These are phyloP conservation scores for Volucella inflata DNA, from an alignment of 2,888 invertebrate species.

Conservation along the genomic window DNA sequence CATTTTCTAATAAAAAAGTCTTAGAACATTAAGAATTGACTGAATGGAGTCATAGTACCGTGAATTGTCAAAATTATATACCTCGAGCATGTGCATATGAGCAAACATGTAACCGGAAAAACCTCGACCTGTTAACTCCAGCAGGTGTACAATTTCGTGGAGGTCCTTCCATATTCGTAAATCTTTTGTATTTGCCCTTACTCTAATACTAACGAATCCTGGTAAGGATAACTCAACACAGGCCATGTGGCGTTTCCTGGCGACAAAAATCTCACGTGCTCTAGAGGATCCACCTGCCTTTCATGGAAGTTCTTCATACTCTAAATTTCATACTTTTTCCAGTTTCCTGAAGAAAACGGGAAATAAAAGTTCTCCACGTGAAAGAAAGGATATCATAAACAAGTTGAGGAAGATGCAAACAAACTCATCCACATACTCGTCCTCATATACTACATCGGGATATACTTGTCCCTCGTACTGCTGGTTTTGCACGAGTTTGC, in stretches of 20 bases:
- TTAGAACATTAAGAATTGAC: too few species aligned
- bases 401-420: neutral
- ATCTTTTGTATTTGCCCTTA: neutral
- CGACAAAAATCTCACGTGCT: neutral
- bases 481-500: neutral
- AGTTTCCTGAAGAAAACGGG: neutral
- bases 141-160: neutral
- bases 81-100: too few species aligned
- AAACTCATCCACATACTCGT: neutral
- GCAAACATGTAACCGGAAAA: neutral
- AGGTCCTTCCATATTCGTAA: too few species aligned
- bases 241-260: neutral
- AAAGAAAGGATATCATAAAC: conserved; percentile 28
- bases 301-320: neutral
- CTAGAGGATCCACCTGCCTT: neutral
- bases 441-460: too few species aligned
- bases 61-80: too few species aligned
- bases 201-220: too few species aligned
- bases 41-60: too few species aligned
- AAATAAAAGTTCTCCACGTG: conserved; percentile 22
- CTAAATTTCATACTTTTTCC: neutral
- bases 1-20: too few species aligned
- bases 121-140: neutral
- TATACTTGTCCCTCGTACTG: too few species aligned
- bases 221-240: too few species aligned